Percentiles rank a stretch among this genome's conserved stretches.
These are phyloP conservation scores for Trichoplax adhaerens DNA, from an alignment of 37 sponge, comb jelly and placozoan species.

Conservation along the genomic window DNA sequence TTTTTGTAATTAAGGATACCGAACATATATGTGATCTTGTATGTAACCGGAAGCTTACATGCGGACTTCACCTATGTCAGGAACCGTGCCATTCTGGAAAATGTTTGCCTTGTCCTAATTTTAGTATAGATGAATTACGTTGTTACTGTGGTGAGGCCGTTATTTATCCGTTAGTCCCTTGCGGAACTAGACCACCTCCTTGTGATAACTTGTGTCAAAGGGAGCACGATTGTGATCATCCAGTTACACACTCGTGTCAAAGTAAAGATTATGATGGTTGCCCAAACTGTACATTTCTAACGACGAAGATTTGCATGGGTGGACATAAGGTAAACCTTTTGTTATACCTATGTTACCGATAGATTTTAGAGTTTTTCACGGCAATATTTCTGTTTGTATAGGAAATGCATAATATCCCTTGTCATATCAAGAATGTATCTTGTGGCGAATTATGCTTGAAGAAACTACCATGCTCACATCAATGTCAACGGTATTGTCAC, in stretches of 20 bases:
- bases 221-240: conserved; percentile 62
- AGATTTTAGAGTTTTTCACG: too few species aligned
- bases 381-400: conserved; percentile 4
- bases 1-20: not conserved
- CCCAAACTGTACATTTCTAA: conserved; percentile 65
- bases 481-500: conserved; percentile 52
- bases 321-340: conserved; percentile 48
- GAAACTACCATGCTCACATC: conserved; percentile 56
- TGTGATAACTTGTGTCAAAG: conserved; percentile 45
- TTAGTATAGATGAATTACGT: conserved; percentile 66
- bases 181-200: conserved; percentile 66
- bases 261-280: conserved; percentile 34
- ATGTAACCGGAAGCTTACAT: conserved; percentile 60
- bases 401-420: conserved; percentile 40
- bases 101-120: conserved; percentile 59
- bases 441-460: conserved; percentile 53
- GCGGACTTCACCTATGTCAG: conserved; percentile 57
- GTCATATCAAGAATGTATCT: conserved; percentile 58
- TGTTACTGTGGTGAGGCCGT: conserved; percentile 79
- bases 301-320: conserved; percentile 69
- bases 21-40: conserved; percentile 35
- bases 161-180: conserved; percentile 73
- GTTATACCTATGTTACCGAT: too few species aligned
- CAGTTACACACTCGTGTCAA: conserved; percentile 70
- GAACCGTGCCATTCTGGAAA: conserved; percentile 59